Evolutionary conservation across 2,797 vertebrate species (phyloP).

Genomic region (Lithobates pipiens): DNA sequence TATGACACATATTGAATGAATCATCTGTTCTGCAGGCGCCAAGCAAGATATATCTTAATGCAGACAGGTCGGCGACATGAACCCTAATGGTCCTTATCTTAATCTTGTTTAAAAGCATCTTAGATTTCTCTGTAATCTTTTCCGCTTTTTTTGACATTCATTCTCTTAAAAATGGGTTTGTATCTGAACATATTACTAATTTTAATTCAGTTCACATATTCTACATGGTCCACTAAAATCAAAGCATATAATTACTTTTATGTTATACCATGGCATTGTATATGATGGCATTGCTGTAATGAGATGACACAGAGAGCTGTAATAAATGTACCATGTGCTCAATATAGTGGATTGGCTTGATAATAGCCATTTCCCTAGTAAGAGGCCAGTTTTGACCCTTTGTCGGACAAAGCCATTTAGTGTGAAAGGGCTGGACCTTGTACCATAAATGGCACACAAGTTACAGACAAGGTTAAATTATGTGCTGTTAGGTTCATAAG

Average conservation of each 20-base stretch:
- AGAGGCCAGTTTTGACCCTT: slow-evolving; percentile 14
- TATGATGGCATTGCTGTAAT: slow-evolving; percentile 17
- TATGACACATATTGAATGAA: slow-evolving; percentile 83
- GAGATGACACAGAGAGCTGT: not conserved
- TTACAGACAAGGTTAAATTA: slow-evolving; percentile 36
- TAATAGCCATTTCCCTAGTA: slow-evolving; percentile 5
- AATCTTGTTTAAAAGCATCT: slow-evolving; percentile 93
- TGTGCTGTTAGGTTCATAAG: slow-evolving; percentile 49
- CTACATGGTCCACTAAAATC: not conserved
- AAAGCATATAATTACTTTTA: not conserved
- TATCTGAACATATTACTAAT: slow-evolving; percentile 66
- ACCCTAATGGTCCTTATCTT: slow-evolving; percentile 90
- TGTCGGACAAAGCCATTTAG: not conserved
- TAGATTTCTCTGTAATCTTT: slow-evolving; percentile 83
- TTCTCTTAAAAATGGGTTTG: slow-evolving; percentile 77
- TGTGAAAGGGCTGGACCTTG: slow-evolving; percentile 10
- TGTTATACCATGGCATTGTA: not conserved
- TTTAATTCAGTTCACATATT: slow-evolving; percentile 52
- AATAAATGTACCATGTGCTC: not conserved
- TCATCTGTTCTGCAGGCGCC: slow-evolving; percentile 78
- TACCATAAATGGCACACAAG: slow-evolving; percentile 28
- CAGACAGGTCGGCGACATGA: slow-evolving; percentile 88
- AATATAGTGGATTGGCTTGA: not conserved
- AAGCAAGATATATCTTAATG: slow-evolving; percentile 83
- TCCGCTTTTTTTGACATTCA: slow-evolving; percentile 78